Conservation (phyloP, 1,140 invertebrate species). For the Caenorhabditis latens region DNA sequence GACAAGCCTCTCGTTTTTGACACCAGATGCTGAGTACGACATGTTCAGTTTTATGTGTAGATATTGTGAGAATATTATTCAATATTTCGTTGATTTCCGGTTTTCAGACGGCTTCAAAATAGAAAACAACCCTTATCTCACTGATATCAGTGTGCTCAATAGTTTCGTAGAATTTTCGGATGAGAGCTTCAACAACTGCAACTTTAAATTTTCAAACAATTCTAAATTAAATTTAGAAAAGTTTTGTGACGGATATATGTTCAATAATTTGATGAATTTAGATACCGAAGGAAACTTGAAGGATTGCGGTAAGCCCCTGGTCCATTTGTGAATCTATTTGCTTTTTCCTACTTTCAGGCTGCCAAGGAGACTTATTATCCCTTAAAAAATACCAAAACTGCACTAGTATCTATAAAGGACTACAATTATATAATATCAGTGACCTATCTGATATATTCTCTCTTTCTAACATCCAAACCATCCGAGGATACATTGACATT, state of each 20-base stretch:
- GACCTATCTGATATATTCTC: no score
- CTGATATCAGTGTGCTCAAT: neutral
- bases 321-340: neutral
- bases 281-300: neutral
- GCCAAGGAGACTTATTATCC: no score
- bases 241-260: neutral
- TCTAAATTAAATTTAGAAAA: neutral
- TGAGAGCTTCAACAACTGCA: neutral
- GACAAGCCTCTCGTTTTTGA: neutral
- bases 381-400: no score
- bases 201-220: neutral
- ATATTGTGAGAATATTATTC: neutral
- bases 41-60: neutral
- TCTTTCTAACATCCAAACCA: no score
- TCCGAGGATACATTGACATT: no score
- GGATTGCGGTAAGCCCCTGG: neutral
- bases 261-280: neutral
- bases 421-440: no score
- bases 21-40: neutral
- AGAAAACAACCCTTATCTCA: neutral
- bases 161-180: neutral
- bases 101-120: no score
- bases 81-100: no score
- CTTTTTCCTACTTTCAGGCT: constrained; percentile 3
- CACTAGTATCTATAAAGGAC: no score